These are phyloP conservation scores for Drosophila peninsularis DNA, from an alignment of 2,888 invertebrate species.

Conservation along the genomic window DNA sequence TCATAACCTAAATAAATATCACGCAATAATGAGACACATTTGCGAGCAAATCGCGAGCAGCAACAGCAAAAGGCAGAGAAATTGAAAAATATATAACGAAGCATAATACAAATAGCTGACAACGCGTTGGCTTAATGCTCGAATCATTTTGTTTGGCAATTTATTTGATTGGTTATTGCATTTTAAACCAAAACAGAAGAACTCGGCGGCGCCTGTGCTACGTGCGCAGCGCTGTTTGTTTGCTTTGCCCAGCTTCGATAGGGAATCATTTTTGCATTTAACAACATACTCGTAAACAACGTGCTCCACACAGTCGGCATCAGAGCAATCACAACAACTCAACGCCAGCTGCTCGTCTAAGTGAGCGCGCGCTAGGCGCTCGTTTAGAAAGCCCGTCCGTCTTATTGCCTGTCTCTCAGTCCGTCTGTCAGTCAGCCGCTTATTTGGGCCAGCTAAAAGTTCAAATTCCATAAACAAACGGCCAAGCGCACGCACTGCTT, in stretches of 20 bases:
- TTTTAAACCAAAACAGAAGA: constrained; percentile 67
- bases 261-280: constrained; percentile 81
- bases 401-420: constrained; percentile 30
- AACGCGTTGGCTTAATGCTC: constrained; percentile 67
- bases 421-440: constrained; percentile 34
- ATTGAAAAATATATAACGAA: constrained; percentile 27
- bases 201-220: constrained; percentile 54
- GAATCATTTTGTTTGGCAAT: constrained; percentile 76
- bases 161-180: constrained; percentile 79
- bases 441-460: constrained; percentile 61
- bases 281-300: constrained; percentile 69
- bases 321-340: constrained; percentile 38
- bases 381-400: constrained; percentile 29
- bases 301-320: constrained; percentile 48
- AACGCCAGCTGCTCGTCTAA: constrained; percentile 47
- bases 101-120: constrained; percentile 47
- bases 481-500: constrained; percentile 49
- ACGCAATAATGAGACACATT: constrained; percentile 77
- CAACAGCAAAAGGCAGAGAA: constrained; percentile 12
- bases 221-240: constrained; percentile 56
- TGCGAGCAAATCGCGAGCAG: constrained; percentile 61
- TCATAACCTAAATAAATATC: constrained; percentile 80
- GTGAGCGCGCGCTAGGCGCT: constrained; percentile 40
- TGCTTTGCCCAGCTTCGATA: constrained; percentile 50
- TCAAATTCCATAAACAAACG: constrained; percentile 75